phyloP scores from a whole-genome alignment of 1,140 invertebrate species.

The Bombus consobrinus region DNA sequence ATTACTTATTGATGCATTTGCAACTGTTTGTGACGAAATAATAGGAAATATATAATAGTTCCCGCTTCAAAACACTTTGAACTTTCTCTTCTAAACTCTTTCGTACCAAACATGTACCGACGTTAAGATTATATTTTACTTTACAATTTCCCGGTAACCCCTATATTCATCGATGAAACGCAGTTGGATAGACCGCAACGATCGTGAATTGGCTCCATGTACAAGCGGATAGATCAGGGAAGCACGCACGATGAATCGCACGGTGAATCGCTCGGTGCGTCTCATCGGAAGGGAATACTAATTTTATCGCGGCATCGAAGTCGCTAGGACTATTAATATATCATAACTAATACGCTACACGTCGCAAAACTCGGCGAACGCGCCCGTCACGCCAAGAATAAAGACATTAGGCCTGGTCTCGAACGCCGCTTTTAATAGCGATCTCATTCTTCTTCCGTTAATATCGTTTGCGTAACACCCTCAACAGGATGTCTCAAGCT shows the following conservation, averaged over 20 bases:
- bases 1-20: not conserved
- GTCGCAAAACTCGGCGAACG: slow-evolving; percentile 25
- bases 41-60: not conserved
- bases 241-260: not conserved
- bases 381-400: slow-evolving; percentile 50
- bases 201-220: not conserved
- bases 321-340: slow-evolving; percentile 55
- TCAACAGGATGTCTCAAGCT: slow-evolving; percentile 18
- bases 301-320: slow-evolving; percentile 57
- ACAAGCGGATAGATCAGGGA: no score
- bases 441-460: slow-evolving; percentile 52
- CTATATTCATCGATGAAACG: no score
- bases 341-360: slow-evolving; percentile 60
- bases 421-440: slow-evolving; percentile 54
- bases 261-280: not conserved
- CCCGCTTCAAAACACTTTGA: no score
- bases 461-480: slow-evolving; percentile 41
- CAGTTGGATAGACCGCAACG: not conserved
- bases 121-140: no score
- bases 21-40: not conserved
- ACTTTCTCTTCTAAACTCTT: no score
- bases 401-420: slow-evolving; percentile 27
- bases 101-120: no score
- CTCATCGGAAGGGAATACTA: slow-evolving; percentile 40
- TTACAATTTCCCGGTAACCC: no score